Evolutionary conservation across 2,797 vertebrate species (phyloP).

Genomic region (Champsocephalus esox): DNA sequence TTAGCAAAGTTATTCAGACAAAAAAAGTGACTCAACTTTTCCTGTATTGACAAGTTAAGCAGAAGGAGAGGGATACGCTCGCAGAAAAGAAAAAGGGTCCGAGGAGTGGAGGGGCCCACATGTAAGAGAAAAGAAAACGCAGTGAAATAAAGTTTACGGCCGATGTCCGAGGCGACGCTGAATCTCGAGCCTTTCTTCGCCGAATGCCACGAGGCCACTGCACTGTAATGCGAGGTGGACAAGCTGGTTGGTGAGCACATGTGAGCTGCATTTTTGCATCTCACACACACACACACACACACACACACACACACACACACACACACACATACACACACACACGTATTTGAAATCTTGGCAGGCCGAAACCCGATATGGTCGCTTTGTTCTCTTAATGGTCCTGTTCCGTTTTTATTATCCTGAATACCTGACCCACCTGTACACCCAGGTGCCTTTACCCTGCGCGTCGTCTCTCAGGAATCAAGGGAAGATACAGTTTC

Average conservation of each 20-base stretch:
- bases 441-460: conserved; percentile 62
- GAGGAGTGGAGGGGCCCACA: conserved; percentile 2
- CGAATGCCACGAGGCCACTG: conserved; percentile 41
- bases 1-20: conserved; percentile 60
- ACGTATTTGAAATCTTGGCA: conserved; percentile 54
- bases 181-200: conserved; percentile 2
- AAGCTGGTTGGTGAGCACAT: conserved; percentile 1
- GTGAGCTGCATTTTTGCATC: conserved; percentile 15
- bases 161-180: conserved; percentile 26
- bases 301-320: no score
- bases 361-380: conserved; percentile 59
- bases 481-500: conserved; percentile 70
- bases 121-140: conserved; percentile 11
- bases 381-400: conserved; percentile 77
- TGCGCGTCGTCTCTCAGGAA: conserved; percentile 48
- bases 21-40: conserved; percentile 60
- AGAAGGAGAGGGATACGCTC: conserved; percentile 1
- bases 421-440: conserved; percentile 78
- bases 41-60: conserved; percentile 64
- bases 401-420: conserved; percentile 74
- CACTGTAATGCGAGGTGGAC: conserved; percentile 39
- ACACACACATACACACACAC: conserved; percentile 12
- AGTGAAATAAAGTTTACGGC: conserved; percentile 55
- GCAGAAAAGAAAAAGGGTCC: background rate
- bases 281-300: background rate